Evolutionary conservation across 1,140 invertebrate genomes (phyloP).

Genomic region (Listronotus oregonensis): DNA sequence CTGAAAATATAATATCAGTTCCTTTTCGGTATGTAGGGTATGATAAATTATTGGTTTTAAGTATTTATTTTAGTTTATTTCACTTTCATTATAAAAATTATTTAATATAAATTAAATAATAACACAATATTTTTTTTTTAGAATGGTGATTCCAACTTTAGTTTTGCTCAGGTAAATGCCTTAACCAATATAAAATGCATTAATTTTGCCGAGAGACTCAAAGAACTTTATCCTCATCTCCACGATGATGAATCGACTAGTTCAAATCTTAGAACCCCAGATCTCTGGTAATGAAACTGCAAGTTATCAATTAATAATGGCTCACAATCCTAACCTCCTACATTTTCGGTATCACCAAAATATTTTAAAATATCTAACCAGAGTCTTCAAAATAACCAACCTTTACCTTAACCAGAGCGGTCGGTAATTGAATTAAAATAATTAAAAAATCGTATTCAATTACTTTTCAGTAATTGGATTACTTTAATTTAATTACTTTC

Average conservation of each 20-base stretch:
- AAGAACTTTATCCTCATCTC: conserved; percentile 76
- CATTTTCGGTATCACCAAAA: conserved; percentile 35
- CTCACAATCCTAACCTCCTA: conserved; percentile 50
- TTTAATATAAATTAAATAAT: neutral
- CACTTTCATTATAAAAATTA: too few species aligned
- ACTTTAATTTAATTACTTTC: too few species aligned
- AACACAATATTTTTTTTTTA: conserved; percentile 56
- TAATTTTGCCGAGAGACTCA: conserved; percentile 91
- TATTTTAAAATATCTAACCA: neutral
- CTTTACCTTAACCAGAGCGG: too few species aligned
- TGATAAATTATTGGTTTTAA: too few species aligned
- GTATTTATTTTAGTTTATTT: too few species aligned
- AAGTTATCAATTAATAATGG: conserved; percentile 57
- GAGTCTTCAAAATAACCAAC: too few species aligned
- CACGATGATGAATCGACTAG: conserved; percentile 55
- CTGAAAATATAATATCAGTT: too few species aligned
- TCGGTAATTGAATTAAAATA: too few species aligned
- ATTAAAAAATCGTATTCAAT: too few species aligned
- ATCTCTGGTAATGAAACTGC: conserved; percentile 82
- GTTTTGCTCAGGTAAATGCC: conserved; percentile 87
- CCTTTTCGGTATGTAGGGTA: too few species aligned
- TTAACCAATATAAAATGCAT: conserved; percentile 95
- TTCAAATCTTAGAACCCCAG: conserved; percentile 78
- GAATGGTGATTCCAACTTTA: conserved; percentile 80
- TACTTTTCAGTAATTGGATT: too few species aligned